Base-by-base conservation (phyloP, 2,797 vertebrate genomes). In the Yasuhikotakia modesta region DNA sequence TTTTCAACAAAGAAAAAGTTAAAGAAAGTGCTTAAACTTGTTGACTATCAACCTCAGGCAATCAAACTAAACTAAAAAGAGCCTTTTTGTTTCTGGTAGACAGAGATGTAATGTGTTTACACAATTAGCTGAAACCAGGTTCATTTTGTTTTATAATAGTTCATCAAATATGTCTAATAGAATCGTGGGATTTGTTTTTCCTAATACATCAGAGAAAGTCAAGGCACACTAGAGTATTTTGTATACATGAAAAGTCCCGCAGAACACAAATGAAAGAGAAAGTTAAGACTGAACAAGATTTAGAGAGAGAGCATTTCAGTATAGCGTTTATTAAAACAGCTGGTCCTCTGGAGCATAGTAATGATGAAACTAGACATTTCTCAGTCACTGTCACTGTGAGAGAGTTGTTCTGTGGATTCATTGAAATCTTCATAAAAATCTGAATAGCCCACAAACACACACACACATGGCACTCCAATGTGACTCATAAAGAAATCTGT, bases 321-420 rank as follows among this genome's bases (percentile, higher is more conserved):
- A 85, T 13, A 64, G 32, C 32, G 57, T 83, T 85, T 81, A 87
- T 88, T 84, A 80, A 86, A 86, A 35, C 32, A 5, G 67, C 72
- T 75, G 63, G 50, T 65, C 72, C 80, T 3, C 22, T 58, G 68
- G 69, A 60, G 76, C 64, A 75, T 73, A 68, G 70, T 48, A 70
- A 78, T 79, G 55, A 60, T 83, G n/a, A n/a, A n/a, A n/a, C n/a
- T n/a, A n/a, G n/a, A n/a, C n/a, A n/a, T n/a, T n/a, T n/a, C n/a
- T n/a, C n/a, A 68, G 66, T 50, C 39, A 48, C 13, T n/a, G 32
- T 45, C n/a, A n/a, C n/a, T n/a, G 76, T 77, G 79, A 57, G 61
- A 79, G 52, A 6, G 19, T 58, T 63, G 60, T 5, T 43, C 70
- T 69, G 53, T 72, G 53, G 60, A 53, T 73, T 22, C 68, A 74